Evolutionary conservation across 2,888 invertebrate species (phyloP), one percentile per base, ranked within the genome.

Genomic region (Drosophila borealis): DNA sequence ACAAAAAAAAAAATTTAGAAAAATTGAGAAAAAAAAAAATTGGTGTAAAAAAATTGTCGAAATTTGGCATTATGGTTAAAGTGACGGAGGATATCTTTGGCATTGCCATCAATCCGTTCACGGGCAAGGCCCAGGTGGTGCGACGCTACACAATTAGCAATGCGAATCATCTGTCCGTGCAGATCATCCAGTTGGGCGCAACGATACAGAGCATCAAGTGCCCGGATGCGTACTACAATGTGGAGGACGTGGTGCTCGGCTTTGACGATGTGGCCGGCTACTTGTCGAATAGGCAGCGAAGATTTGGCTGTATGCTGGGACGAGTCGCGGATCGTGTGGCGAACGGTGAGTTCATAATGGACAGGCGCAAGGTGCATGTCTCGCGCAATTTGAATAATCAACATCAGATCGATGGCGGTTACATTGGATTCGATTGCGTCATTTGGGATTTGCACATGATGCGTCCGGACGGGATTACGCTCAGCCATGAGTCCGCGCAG

Each of bases 241-340:
- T 95, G 5, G 95, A 94, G 11, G 98, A 98, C 89, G 93, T 98
- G 2, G 94, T 96, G 0, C 93, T 97, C 33, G 98, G 98, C 14
- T 98, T 96, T 84, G 96, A 97, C 88, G 94, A 95, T 66, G 92
- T 97, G 42, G 94, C 95, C 91, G 97, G 97, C 94, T 94, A 93
- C 63, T 62, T 21, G 94, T 92, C 63, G 95, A 19, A 83, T 48
- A 88, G 93, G 4, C 95, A 96, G 77, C 95, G 96, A 0, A 97
- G 97, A 89, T 96, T 98, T 85, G 98, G 98, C 1, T 96, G 96
- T 0, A 95, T 96, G 0, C 94, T 98, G 61, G 98, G 98, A 0
- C 94, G 98, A 51, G 96, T 96, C 14, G 96, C 96, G 0, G 98
- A 98, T 92, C 93, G 96, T 44, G 95, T 98, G 70, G 94, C 94